These are phyloP conservation scores for Plagiodera versicolora DNA, from an alignment of 2,888 invertebrate species.

Conservation along the genomic window DNA sequence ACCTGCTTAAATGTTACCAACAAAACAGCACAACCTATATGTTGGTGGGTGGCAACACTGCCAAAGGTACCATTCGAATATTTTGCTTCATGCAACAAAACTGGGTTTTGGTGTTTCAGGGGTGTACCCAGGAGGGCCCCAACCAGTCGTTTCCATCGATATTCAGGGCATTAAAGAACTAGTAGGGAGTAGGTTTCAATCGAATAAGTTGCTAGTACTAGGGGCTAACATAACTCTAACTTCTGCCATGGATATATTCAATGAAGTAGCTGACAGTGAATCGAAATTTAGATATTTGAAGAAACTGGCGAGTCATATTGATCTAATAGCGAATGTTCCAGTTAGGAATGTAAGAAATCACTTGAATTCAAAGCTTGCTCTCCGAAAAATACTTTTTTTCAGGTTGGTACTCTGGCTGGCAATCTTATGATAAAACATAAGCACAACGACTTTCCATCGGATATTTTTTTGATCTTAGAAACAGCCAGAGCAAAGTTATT, in stretches of 20 bases:
- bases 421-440: slow-evolving; percentile 69
- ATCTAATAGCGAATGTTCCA: slow-evolving; percentile 70
- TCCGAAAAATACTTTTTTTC: too few relatives aligned
- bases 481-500: slow-evolving; percentile 60
- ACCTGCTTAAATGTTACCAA: slow-evolving; percentile 56
- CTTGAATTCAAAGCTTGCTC: neutral
- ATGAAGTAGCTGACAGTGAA: slow-evolving; percentile 49
- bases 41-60: slow-evolving; percentile 75
- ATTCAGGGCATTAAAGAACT: slow-evolving; percentile 62
- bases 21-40: slow-evolving; percentile 53
- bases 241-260: slow-evolving; percentile 59
- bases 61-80: slow-evolving; percentile 62
- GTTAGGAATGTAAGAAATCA: slow-evolving; percentile 52
- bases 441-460: slow-evolving; percentile 72
- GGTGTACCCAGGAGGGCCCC: slow-evolving; percentile 43
- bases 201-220: slow-evolving; percentile 58
- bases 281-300: slow-evolving; percentile 62
- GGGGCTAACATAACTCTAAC: slow-evolving; percentile 64
- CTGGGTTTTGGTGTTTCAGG: slow-evolving; percentile 25
- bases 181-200: slow-evolving; percentile 52
- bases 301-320: slow-evolving; percentile 65
- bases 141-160: slow-evolving; percentile 64
- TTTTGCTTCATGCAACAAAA: neutral
- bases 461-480: slow-evolving; percentile 66
- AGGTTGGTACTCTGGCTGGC: slow-evolving; percentile 72